Percentiles rank a stretch among this genome's conserved stretches.
Evolutionary conservation across 2,797 vertebrate genomes (phyloP).

Genomic region (Pseudopleuronectes americanus): DNA sequence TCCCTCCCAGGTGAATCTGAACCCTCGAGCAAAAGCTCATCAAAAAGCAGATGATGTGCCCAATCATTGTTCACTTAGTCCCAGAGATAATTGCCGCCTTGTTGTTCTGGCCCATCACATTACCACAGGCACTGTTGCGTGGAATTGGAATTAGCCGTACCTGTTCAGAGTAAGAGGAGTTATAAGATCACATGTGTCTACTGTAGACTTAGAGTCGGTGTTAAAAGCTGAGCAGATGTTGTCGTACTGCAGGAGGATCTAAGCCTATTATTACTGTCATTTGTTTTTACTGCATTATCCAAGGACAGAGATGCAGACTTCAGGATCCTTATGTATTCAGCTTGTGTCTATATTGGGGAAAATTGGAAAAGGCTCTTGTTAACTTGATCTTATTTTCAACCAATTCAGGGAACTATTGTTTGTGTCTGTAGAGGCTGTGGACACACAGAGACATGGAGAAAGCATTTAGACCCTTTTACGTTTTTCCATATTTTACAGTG

Average conservation of each 20-base stretch:
- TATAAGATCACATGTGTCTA: constrained; percentile 24
- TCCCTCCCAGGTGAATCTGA: constrained; percentile 8
- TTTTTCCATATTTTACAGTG: background rate
- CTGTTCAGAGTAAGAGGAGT: constrained; percentile 61
- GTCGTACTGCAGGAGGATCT: constrained; percentile 13
- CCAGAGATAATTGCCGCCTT: constrained; percentile 76
- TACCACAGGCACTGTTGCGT: constrained; percentile 73
- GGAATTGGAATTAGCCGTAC: constrained; percentile 75
- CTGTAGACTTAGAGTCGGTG: constrained; percentile 24
- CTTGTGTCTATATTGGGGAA: constrained; percentile 8
- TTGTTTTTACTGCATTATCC: background rate
- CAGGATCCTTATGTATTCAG: background rate
- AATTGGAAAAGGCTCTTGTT: background rate
- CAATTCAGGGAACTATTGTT: background rate
- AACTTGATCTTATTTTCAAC: constrained; percentile 7
- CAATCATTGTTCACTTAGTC: constrained; percentile 75
- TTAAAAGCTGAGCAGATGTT: constrained; percentile 41
- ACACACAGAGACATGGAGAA: background rate
- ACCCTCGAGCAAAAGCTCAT: constrained; percentile 62
- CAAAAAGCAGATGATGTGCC: constrained; percentile 73
- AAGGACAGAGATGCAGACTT: background rate
- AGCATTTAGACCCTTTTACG: background rate
- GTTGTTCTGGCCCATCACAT: constrained; percentile 70
- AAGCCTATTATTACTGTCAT: background rate
- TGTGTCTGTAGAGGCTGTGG: background rate